Evolutionary conservation across 2,888 invertebrate genomes (phyloP), one percentile per base, ranked within the genome.

Genomic region (Allolobophora icterica): DNA sequence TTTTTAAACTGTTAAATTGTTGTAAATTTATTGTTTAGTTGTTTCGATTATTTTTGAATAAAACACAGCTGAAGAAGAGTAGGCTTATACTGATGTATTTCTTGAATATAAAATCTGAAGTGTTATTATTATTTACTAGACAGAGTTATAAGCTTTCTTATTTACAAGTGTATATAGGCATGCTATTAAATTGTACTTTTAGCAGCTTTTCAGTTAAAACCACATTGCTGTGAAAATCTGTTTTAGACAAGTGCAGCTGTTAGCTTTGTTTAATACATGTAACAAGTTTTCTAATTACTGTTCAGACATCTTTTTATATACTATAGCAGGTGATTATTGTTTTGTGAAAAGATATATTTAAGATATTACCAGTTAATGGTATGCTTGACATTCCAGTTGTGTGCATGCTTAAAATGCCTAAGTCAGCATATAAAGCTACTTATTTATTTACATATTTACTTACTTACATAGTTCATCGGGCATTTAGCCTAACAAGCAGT

Each of bases 81-180:
- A 40, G n/a, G n/a, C 40, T 40, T 40, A 5, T 13, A 40, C 5
- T 13, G 5, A 40, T 8, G 52, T 19, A 52, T 52, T 52, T 52
- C 5, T 17, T 52, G 52, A 19, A 13, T 52, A 19, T 52, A 2
- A 52, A 52, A 52, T 52, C 19, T 13, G 5, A 52, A 13, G 52
- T 52, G 3, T 52, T 19, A 5, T 19, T 58, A 58, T 58, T 58
- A 58, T 30, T 58, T 58, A 58, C 58, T 30, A 58, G 30, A 58
- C 71, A 71, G n/a, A n/a, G 17, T 52, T 71, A n/a, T 71, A 71
- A 71, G n/a, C 71, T 71, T 71, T 71, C 71, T n/a, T n/a, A n/a
- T 71, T 71, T 71, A n/a, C 30, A 71, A n/a, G 8, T 30, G 71
- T n/a, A 19, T 45, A 45, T n/a, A 52, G 52, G 21, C 24, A 24